These are phyloP conservation scores for Andrena flavipes DNA, from an alignment of 2,888 invertebrate species.

Conservation along the genomic window DNA sequence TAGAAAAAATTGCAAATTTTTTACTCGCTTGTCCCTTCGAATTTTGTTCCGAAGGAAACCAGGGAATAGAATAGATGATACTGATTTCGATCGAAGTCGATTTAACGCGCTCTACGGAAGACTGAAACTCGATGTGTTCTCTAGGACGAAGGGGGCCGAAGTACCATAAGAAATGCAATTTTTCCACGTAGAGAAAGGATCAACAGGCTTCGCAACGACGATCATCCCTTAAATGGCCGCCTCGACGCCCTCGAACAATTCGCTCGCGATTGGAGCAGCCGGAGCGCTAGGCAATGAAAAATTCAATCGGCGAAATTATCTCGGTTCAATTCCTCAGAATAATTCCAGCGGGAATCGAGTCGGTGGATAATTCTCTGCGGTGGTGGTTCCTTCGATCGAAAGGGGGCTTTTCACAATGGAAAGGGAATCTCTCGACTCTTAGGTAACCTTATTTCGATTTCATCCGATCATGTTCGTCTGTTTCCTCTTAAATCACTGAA, in stretches of 20 bases:
- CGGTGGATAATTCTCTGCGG: constrained; percentile 46
- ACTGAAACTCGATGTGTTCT: constrained; percentile 12
- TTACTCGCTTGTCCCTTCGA: neutral
- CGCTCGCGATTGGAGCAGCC: constrained; percentile 35
- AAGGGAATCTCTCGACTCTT: constrained; percentile 10
- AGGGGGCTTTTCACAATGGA: constrained; percentile 14
- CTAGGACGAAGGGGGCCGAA: constrained; percentile 8
- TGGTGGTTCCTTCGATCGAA: constrained; percentile 25
- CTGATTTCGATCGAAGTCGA: constrained; percentile 26
- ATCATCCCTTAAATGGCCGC: constrained; percentile 63
- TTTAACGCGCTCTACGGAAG: neutral
- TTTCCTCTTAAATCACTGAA: no score
- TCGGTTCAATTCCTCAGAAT: constrained; percentile 50
- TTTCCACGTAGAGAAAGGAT: constrained; percentile 60
- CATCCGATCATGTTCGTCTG: neutral
- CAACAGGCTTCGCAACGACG: constrained; percentile 66
- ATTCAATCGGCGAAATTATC: constrained; percentile 65
- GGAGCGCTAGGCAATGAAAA: constrained; percentile 50
- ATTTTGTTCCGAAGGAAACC: no score
- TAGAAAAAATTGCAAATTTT: no score
- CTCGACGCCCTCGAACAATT: constrained; percentile 54
- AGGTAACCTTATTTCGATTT: constrained; percentile 4
- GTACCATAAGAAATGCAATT: constrained; percentile 53
- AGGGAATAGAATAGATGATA: constrained; percentile 14
- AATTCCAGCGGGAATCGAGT: constrained; percentile 52